phyloP scores from a whole-genome alignment of 1,140 invertebrate genomes.

The Chironomus tepperi region DNA sequence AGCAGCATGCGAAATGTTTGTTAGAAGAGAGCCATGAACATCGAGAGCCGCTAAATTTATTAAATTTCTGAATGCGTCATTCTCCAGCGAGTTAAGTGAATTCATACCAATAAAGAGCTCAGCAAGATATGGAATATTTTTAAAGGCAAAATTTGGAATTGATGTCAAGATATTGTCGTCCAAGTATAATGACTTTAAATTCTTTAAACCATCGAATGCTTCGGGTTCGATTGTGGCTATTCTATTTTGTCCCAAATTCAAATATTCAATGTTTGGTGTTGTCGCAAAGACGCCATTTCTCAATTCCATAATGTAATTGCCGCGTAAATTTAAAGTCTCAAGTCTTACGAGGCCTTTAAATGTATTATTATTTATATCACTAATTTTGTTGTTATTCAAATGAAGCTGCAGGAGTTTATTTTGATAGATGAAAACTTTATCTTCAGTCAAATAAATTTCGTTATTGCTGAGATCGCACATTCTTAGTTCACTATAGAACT shows the following conservation, averaged over 20 bases:
- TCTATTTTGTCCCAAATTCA: constrained; percentile 73
- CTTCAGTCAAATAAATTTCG: constrained; percentile 61
- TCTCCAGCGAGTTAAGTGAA: constrained; percentile 55
- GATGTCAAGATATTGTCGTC: constrained; percentile 68
- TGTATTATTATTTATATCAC: constrained; percentile 58
- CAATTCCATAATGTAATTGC: constrained; percentile 68
- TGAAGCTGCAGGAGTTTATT: constrained; percentile 66
- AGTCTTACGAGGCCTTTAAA: constrained; percentile 66
- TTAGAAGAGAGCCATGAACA: constrained; percentile 61
- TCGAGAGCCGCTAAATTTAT: constrained; percentile 62
- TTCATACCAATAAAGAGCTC: constrained; percentile 73
- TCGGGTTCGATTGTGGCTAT: constrained; percentile 64
- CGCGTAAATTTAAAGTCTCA: constrained; percentile 62
- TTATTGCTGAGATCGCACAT: constrained; percentile 72
- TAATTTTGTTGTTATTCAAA: constrained; percentile 70
- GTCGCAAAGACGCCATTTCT: constrained; percentile 60
- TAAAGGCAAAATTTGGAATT: constrained; percentile 59
- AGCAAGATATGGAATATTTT: constrained; percentile 58
- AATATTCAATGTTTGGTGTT: constrained; percentile 61
- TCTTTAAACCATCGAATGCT: constrained; percentile 64
- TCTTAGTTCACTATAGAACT: constrained; percentile 69
- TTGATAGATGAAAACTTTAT: constrained; percentile 62
- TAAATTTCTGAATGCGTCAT: constrained; percentile 66
- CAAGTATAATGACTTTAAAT: constrained; percentile 62
- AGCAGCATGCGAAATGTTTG: constrained; percentile 58